Conservation (phyloP, 1,140 invertebrate species). For the Ptiloglossa arizonensis region DNA sequence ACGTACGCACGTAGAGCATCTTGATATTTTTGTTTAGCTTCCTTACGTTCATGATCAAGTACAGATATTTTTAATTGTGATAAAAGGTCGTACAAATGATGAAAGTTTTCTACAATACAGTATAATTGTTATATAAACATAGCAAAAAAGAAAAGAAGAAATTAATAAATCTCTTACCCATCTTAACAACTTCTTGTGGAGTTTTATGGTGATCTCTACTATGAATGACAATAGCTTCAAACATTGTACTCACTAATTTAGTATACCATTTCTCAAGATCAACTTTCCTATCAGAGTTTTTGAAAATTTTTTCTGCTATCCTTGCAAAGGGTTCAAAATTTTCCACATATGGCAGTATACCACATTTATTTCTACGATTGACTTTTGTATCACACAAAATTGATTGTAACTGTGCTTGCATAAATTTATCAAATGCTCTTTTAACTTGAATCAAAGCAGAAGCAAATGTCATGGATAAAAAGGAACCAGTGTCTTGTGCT, state of each 20-base stretch:
- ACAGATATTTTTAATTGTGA: slow-evolving; percentile 95
- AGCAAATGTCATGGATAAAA: slow-evolving; percentile 94
- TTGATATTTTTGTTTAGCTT: slow-evolving; percentile 95
- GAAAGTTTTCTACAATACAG: slow-evolving; percentile 92
- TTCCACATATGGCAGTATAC: slow-evolving; percentile 94
- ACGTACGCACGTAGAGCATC: slow-evolving; percentile 96
- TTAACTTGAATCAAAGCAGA: slow-evolving; percentile 96
- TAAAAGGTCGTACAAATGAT: slow-evolving; percentile 94
- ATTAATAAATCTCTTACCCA: slow-evolving; percentile 84
- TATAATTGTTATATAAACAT: slow-evolving; percentile 12
- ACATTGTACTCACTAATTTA: slow-evolving; percentile 92
- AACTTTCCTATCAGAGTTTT: slow-evolving; percentile 92
- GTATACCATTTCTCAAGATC: slow-evolving; percentile 98
- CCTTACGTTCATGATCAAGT: slow-evolving; percentile 93
- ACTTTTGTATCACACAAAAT: slow-evolving; percentile 90
- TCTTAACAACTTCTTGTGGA: slow-evolving; percentile 95
- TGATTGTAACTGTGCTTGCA: slow-evolving; percentile 92
- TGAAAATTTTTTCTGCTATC: slow-evolving; percentile 94
- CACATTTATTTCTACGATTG: slow-evolving; percentile 91
- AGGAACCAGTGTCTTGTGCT: slow-evolving; percentile 95
- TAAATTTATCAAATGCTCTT: slow-evolving; percentile 95
- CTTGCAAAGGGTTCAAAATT: slow-evolving; percentile 95
- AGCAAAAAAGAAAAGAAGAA: neutral
- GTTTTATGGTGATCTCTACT: slow-evolving; percentile 95
- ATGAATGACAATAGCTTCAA: slow-evolving; percentile 91